A percentile compares a stretch with the other conserved stretches of the same genome.
These are phyloP conservation scores for Megalurothrips usitatus DNA, from an alignment of 2,888 invertebrate species.

Conservation along the genomic window DNA sequence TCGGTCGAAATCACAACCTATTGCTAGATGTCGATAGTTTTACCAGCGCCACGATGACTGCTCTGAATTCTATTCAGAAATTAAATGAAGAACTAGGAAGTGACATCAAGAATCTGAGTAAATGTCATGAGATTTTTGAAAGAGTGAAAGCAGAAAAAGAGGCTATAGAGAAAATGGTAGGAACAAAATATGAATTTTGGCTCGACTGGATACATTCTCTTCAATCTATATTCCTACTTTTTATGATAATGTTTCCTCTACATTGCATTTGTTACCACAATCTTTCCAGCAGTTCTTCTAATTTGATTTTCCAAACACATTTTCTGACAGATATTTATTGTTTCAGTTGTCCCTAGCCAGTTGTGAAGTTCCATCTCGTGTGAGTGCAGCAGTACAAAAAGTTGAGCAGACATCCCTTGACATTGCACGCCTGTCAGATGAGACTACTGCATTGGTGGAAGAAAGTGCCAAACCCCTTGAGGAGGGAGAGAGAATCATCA, in stretches of 20 bases:
- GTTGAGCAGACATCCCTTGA: conserved; percentile 53
- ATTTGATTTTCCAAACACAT: too few species aligned
- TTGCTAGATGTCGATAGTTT: not conserved
- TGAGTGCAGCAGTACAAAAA: conserved; percentile 59
- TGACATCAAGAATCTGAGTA: conserved; percentile 52
- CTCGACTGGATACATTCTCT: too few species aligned
- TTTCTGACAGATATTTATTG: conserved; percentile 33
- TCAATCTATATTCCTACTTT: too few species aligned
- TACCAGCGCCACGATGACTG: not conserved
- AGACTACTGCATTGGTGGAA: conserved; percentile 39
- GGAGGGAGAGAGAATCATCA: conserved; percentile 32
- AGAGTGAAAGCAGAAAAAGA: conserved; percentile 46
- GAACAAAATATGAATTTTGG: conserved; percentile 28
- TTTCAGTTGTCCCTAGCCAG: conserved; percentile 59
- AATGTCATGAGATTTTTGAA: conserved; percentile 50
- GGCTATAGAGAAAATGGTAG: conserved; percentile 49
- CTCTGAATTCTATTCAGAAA: conserved; percentile 46
- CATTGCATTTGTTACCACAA: too few species aligned
- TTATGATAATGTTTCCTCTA: too few species aligned
- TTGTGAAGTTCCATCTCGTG: conserved; percentile 58
- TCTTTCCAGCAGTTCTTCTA: too few species aligned
- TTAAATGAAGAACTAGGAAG: conserved; percentile 55
- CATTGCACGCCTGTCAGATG: conserved; percentile 51
- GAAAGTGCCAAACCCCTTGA: conserved; percentile 35
- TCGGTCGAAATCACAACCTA: not conserved